These are phyloP conservation scores for Tillus elongatus DNA, from an alignment of 2,888 invertebrate genomes.

Conservation along the genomic window DNA sequence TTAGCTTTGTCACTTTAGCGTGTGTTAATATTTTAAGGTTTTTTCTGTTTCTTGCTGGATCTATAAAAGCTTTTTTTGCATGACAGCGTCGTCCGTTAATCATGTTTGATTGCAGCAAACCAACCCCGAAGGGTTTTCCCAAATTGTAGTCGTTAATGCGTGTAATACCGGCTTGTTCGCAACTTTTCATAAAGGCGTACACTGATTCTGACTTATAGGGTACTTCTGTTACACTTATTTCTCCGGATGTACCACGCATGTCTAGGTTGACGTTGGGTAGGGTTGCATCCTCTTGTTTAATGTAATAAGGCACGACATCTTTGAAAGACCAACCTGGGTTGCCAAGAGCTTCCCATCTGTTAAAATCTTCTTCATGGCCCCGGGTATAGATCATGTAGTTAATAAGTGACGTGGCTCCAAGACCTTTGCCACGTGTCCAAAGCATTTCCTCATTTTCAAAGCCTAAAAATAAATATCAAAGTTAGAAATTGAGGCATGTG, in stretches of 20 bases:
- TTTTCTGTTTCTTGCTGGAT: conserved; percentile 65
- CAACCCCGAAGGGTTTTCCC: conserved; percentile 75
- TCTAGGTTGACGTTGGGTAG: conserved; percentile 34
- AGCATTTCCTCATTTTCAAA: neutral
- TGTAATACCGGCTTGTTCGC: too few relatives aligned
- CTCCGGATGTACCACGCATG: conserved; percentile 54
- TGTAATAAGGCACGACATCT: conserved; percentile 12
- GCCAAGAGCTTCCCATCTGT: conserved; percentile 25
- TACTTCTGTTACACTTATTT: too few relatives aligned
- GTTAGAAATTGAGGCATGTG: too few relatives aligned
- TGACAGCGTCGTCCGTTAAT: conserved; percentile 74
- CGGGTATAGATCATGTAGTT: conserved; percentile 14
- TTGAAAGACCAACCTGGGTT: conserved; percentile 15
- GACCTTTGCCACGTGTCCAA: conserved; percentile 12
- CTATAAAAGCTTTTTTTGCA: conserved; percentile 73
- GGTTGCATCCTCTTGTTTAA: conserved; percentile 30
- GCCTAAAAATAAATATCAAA: neutral
- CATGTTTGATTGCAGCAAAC: conserved; percentile 83
- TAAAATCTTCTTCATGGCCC: conserved; percentile 13
- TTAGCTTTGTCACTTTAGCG: conserved; percentile 63
- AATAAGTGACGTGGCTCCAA: conserved; percentile 7
- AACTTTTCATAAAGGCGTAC: conserved; percentile 52
- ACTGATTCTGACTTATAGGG: conserved; percentile 41
- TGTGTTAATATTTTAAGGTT: conserved; percentile 75
- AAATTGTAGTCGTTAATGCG: conserved; percentile 69